Evolutionary conservation across 2,113 vertebrate species (phyloP).

Genomic region (Thomomys bottae): DNA sequence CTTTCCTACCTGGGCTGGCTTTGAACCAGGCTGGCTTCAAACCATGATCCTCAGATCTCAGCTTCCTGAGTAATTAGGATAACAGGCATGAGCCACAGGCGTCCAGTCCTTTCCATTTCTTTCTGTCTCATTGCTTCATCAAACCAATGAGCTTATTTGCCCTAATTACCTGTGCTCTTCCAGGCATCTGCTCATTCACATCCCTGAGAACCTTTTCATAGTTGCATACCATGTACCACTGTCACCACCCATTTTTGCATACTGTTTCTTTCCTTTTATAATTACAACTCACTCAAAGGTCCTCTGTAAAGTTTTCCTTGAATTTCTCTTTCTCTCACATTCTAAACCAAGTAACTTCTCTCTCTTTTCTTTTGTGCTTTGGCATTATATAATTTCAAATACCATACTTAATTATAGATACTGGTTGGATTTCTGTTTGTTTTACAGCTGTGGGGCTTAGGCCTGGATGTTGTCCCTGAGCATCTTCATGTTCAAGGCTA

Average conservation of each 20-base stretch:
- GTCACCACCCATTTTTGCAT: background rate
- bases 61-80: too few relatives aligned
- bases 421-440: background rate
- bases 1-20: too few relatives aligned
- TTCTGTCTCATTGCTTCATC: background rate
- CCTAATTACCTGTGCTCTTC: background rate
- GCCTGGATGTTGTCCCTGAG: too few relatives aligned
- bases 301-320: constrained; percentile 31
- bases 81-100: too few relatives aligned
- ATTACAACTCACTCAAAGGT: constrained; percentile 9
- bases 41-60: too few relatives aligned
- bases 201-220: background rate
- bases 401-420: background rate
- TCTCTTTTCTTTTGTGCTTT: background rate
- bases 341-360: background rate
- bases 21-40: too few relatives aligned
- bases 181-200: constrained; percentile 25
- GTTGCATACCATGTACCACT: too few relatives aligned
- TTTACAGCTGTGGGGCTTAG: too few relatives aligned
- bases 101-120: background rate
- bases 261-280: background rate
- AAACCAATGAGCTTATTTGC: constrained; percentile 34
- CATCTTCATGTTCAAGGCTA: too few relatives aligned
- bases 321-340: background rate
- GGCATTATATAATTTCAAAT: background rate